Evolutionary conservation across 2,797 vertebrate species (phyloP).

Genomic region (Dendrocincla tyrannina): DNA sequence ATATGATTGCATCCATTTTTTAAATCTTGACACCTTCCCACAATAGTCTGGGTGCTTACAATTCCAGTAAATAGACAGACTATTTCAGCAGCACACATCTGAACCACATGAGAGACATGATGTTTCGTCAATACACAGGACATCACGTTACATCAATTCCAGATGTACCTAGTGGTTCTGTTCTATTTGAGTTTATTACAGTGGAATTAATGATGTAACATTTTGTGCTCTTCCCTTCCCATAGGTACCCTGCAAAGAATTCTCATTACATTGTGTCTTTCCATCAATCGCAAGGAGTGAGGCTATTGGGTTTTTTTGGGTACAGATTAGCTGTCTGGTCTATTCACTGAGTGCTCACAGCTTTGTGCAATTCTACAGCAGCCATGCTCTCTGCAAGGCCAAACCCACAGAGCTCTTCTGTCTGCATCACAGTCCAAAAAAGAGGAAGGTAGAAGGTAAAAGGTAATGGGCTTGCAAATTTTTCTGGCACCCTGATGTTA

Average conservation of each 20-base stretch:
- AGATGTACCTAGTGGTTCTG: neutral
- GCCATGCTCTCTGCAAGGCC: neutral
- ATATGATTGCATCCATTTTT: neutral
- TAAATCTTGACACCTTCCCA: neutral
- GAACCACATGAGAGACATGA: neutral
- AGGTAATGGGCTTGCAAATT: neutral
- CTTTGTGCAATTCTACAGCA: neutral
- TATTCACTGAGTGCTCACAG: neutral
- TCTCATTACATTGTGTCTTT: neutral
- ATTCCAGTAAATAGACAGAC: neutral
- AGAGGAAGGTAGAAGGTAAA: neutral
- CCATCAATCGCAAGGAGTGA: neutral
- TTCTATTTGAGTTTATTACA: neutral
- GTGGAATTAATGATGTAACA: neutral
- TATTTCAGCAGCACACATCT: neutral
- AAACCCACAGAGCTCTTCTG: neutral
- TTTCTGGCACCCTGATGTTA: neutral
- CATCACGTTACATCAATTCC: neutral
- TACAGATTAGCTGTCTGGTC: neutral
- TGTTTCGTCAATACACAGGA: neutral
- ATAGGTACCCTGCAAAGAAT: neutral
- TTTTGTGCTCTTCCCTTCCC: neutral
- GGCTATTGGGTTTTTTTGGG: neutral
- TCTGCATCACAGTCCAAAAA: neutral
- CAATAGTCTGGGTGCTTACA: fast-evolving